Evolutionary conservation across 2,113 vertebrate genomes (phyloP), one percentile per base, ranked within the genome.

Genomic region (Stegostoma tigrinum): DNA sequence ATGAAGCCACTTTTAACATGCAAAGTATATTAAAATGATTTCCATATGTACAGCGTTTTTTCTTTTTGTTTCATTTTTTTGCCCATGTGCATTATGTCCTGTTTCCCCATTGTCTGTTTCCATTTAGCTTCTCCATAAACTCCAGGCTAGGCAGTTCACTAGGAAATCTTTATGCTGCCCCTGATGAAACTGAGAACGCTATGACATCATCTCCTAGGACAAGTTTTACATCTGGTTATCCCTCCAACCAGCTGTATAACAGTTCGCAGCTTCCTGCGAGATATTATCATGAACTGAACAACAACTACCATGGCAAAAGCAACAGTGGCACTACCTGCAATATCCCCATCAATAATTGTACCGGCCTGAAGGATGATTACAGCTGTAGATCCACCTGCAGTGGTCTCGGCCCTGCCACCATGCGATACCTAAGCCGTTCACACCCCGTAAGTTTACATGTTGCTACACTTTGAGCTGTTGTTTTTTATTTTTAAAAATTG

Each of bases 71-170:
- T 0, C 97, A 70, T 97, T 52, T 96, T 96, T 96, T 96, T 96
- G 96, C 95, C 42, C 96, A 75, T 95, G 68, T 95, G 34, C 42
- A 30, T 95, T 95, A 52, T 75, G 67, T 75, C 86, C 95, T 19
- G 15, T 85, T 85, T 48, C 80, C 96, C 96, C 96, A 78, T 0
- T 96, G 95, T 97, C 96, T 98, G 96, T 97, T 97, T 96, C 97
- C 96, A 96, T 97, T 96, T 97, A 98, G 98, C 97, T 96, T 98
- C 97, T 98, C 98, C 96, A 97, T 98, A 96, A 98, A 98, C 98
- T 98, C 98, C 95, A 98, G 99, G 96, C 98, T 99, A 98, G 98
- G 98, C 97, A 98, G 97, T 97, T 99, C 99, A 95, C 98, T 99
- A 97, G 98, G 98, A 96, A 99, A 99, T 97, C 97, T 99, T 97